Evolutionary conservation across 2,113 vertebrate genomes (phyloP).

Genomic region (Mobula hypostoma): DNA sequence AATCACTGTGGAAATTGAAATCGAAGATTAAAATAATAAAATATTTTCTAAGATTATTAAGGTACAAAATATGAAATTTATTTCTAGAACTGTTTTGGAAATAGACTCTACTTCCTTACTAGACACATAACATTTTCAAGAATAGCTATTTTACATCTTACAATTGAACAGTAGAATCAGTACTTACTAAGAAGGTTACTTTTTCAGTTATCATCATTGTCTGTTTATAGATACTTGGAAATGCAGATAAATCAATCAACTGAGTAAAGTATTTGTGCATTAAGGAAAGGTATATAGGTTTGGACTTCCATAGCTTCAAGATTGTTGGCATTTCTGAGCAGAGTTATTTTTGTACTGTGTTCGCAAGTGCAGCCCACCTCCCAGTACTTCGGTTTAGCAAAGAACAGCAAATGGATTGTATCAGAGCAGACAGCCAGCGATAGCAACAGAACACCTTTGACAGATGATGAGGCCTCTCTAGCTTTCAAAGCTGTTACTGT

Average conservation of each 20-base stretch:
- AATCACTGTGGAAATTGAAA: not conserved
- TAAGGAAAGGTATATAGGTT: not conserved
- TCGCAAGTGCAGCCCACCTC: too few relatives aligned
- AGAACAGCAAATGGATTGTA: too few relatives aligned
- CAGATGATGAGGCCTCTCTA: too few relatives aligned
- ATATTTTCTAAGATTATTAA: not conserved
- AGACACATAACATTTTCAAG: not conserved
- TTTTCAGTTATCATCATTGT: not conserved
- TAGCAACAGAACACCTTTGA: too few relatives aligned
- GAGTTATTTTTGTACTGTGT: too few relatives aligned
- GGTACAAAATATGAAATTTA: not conserved
- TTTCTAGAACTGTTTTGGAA: not conserved
- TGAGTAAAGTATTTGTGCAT: not conserved
- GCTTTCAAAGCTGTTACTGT: too few relatives aligned
- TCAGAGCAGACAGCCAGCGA: too few relatives aligned
- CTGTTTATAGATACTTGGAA: not conserved
- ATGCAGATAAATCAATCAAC: not conserved
- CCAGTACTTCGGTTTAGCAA: too few relatives aligned
- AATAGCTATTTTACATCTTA: not conserved
- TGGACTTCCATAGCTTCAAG: too few relatives aligned
- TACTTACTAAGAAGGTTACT: not conserved
- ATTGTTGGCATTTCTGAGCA: too few relatives aligned
- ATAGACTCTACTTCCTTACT: not conserved
- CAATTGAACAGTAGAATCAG: not conserved
- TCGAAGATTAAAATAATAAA: not conserved